Evolutionary conservation across 2,888 invertebrate genomes (phyloP).

Genomic region (Elysia crispata): DNA sequence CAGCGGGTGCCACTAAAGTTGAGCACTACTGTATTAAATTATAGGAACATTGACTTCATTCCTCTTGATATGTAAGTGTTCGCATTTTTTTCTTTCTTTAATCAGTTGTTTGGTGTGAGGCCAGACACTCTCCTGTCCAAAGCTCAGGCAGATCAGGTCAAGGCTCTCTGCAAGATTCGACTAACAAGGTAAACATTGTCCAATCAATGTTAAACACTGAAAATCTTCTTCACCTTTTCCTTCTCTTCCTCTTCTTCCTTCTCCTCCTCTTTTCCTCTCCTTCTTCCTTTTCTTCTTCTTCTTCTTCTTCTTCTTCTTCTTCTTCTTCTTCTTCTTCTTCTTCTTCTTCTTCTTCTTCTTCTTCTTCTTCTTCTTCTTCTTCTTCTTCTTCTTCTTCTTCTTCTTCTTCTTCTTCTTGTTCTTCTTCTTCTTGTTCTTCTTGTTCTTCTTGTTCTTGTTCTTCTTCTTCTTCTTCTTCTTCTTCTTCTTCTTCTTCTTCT

Average conservation of each 20-base stretch:
- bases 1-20: background rate
- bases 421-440: background rate
- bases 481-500: constrained; percentile 15
- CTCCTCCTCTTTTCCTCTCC: constrained; percentile 21
- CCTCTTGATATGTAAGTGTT: background rate
- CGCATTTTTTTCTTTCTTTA: too few relatives aligned
- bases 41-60: too few relatives aligned
- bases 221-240: background rate
- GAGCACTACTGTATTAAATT: background rate
- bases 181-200: constrained; percentile 29
- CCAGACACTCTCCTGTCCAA: constrained; percentile 34
- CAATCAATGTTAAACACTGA: too few relatives aligned
- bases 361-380: constrained; percentile 9
- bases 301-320: constrained; percentile 3
- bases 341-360: background rate
- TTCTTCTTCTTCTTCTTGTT: constrained; percentile 7
- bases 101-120: constrained; percentile 47
- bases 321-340: background rate
- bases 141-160: constrained; percentile 44
- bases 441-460: background rate
- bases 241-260: constrained; percentile 15
- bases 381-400: background rate
- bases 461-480: background rate
- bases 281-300: constrained; percentile 13
- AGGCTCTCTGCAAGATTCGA: constrained; percentile 38